Evolutionary conservation across 2,113 vertebrate genomes (phyloP).

Genomic region (Coturnix japonica): DNA sequence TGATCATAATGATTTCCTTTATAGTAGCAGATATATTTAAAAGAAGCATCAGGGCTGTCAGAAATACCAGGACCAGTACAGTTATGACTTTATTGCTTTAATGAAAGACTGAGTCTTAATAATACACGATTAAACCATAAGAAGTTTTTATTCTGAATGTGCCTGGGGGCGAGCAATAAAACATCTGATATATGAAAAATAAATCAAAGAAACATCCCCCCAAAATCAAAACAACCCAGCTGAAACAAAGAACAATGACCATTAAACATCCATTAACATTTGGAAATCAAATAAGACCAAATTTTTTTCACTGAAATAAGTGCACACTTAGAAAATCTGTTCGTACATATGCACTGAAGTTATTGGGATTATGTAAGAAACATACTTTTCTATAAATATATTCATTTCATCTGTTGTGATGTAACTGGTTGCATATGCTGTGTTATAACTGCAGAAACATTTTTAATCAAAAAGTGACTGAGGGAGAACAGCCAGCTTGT

Average conservation of each 20-base stretch:
- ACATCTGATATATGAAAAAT: neutral
- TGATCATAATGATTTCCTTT: slow-evolving; percentile 31
- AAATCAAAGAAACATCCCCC: neutral
- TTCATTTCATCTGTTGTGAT: neutral
- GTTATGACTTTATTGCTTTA: neutral
- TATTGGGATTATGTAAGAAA: neutral
- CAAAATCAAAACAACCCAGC: neutral
- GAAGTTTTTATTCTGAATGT: neutral
- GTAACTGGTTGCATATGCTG: neutral
- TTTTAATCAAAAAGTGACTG: neutral
- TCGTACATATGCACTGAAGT: neutral
- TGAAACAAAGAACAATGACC: neutral
- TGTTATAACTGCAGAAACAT: neutral
- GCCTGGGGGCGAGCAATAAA: neutral
- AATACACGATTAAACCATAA: neutral
- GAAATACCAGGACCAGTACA: neutral
- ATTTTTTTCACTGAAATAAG: neutral
- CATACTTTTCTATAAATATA: neutral
- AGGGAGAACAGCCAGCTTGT: neutral
- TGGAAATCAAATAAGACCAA: neutral
- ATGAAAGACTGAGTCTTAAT: neutral
- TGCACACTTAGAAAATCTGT: neutral
- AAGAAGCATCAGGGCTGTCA: slow-evolving; percentile 4
- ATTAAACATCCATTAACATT: neutral
- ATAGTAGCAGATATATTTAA: neutral